Conservation (phyloP, 2,797 vertebrate species). For the Ambastaia sidthimunki region DNA sequence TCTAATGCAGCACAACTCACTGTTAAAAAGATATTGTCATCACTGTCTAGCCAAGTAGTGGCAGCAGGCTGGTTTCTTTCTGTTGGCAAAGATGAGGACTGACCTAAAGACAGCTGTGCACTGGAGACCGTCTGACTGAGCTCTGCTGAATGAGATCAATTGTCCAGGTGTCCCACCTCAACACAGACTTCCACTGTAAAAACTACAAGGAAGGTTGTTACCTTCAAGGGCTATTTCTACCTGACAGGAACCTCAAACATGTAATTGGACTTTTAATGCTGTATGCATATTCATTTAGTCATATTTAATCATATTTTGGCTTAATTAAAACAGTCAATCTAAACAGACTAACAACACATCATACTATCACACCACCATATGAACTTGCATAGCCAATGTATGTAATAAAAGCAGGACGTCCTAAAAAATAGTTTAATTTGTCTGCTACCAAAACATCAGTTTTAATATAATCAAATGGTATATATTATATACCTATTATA, state of each 20-base stretch:
- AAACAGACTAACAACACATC: neutral
- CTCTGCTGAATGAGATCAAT: slow-evolving; percentile 2
- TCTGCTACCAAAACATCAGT: neutral
- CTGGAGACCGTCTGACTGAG: slow-evolving; percentile 2
- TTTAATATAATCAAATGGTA: too few relatives aligned
- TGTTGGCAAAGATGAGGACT: neutral
- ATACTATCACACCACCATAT: neutral
- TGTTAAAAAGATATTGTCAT: slow-evolving; percentile 6
- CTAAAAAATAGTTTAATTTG: too few relatives aligned
- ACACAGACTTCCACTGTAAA: slow-evolving; percentile 1
- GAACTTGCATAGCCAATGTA: neutral
- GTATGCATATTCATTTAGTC: too few relatives aligned
- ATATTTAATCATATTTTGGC: neutral
- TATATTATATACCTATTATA: too few relatives aligned
- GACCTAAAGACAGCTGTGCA: neutral
- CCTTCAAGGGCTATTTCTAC: neutral
- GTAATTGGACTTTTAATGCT: neutral
- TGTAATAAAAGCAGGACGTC: neutral
- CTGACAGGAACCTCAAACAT: neutral
- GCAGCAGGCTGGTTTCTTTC: neutral
- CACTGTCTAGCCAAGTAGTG: slow-evolving; percentile 2
- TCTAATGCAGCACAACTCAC: neutral
- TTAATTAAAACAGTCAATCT: neutral
- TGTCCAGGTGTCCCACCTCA: slow-evolving; percentile 5
- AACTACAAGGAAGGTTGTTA: slow-evolving; percentile 1